Conservation (phyloP, 1,140 invertebrate species). For the Gerris buenoi region DNA sequence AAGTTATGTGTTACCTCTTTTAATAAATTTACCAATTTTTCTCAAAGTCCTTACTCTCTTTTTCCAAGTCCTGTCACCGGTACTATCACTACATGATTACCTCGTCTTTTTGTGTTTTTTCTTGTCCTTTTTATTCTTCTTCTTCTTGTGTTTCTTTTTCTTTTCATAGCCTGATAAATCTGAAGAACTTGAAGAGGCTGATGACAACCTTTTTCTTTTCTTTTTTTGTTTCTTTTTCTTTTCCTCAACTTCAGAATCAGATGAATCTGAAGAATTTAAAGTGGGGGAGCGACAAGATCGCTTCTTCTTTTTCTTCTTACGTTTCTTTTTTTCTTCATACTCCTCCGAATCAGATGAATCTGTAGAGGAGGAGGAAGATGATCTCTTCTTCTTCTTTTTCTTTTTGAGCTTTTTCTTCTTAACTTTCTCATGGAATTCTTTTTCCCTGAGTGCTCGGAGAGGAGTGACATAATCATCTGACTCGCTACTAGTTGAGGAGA, state of each 20-base stretch:
- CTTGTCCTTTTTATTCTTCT: too few species aligned
- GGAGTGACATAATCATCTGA: constrained; percentile 67
- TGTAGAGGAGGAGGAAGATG: neutral
- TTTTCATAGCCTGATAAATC: too few species aligned
- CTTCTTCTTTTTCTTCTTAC: constrained; percentile 5
- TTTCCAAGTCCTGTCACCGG: too few species aligned
- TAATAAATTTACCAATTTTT: too few species aligned
- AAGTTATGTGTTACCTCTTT: too few species aligned
- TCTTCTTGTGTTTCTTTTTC: neutral
- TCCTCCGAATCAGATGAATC: constrained; percentile 5
- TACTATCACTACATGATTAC: too few species aligned
- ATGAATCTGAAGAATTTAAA: neutral
- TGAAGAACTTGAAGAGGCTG: too few species aligned
- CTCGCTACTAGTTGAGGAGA: constrained; percentile 88
- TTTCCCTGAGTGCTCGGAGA: constrained; percentile 56
- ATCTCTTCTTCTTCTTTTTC: constrained; percentile 10
- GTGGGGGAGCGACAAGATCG: neutral
- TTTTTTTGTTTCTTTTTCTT: neutral
- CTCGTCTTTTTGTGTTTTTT: too few species aligned
- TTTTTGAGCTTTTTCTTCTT: constrained; percentile 38
- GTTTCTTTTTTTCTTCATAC: neutral
- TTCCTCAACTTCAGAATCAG: neutral
- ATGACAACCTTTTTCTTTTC: neutral
- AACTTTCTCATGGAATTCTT: constrained; percentile 44
- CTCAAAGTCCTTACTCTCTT: too few species aligned